These are phyloP conservation scores for Peromyscus nudipes DNA, from an alignment of 2,797 vertebrate genomes.

Conservation along the genomic window DNA sequence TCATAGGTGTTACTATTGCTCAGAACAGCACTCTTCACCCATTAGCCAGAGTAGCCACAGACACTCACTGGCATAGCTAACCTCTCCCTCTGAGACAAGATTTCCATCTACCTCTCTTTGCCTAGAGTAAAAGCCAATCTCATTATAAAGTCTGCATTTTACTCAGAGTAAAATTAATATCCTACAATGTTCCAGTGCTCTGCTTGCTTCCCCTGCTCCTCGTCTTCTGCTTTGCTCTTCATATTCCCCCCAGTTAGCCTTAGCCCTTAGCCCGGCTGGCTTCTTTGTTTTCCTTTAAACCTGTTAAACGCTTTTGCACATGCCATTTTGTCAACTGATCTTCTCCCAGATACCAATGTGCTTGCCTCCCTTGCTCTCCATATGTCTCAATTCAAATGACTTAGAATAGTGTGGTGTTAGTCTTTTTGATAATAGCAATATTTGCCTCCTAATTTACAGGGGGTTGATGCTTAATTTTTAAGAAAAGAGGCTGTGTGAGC, in stretches of 20 bases:
- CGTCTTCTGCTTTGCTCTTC: not conserved
- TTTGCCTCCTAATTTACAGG: not conserved
- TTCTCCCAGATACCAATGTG: not conserved
- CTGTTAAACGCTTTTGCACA: not conserved
- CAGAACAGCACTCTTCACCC: not conserved
- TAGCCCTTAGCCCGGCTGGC: not conserved
- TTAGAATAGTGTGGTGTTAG: not conserved
- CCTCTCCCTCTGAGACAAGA: not conserved
- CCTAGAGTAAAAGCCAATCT: conserved; percentile 50
- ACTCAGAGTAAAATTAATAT: conserved; percentile 32
- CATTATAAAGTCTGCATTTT: conserved; percentile 48
- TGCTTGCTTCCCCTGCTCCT: not conserved
- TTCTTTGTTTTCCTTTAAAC: conserved; percentile 26
- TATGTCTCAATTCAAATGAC: conserved; percentile 11
- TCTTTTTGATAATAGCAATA: not conserved
- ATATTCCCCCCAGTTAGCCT: not conserved
- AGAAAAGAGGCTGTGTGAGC: not conserved
- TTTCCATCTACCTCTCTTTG: not conserved
- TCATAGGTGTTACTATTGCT: conserved; percentile 35
- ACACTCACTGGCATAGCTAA: not conserved
- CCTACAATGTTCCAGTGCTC: not conserved
- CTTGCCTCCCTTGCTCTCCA: not conserved
- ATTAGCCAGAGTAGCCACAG: not conserved
- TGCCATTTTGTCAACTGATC: not conserved
- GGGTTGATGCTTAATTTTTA: not conserved